phyloP scores from a whole-genome alignment of 2,888 invertebrate species.

The Esperia sulphurella region DNA sequence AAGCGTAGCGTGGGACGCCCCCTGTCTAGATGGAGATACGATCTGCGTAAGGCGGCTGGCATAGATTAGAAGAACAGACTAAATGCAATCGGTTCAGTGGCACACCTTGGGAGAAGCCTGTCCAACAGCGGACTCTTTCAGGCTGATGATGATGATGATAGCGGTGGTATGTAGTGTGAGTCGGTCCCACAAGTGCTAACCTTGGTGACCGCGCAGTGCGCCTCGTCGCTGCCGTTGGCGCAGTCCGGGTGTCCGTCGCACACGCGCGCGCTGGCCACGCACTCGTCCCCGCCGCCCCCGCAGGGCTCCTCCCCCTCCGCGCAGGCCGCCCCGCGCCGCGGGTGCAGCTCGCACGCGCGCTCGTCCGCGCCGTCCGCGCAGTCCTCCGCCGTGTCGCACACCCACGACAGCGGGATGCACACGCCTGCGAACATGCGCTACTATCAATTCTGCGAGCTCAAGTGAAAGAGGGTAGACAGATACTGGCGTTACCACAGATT shows the following conservation, averaged over 20 bases:
- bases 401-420: conserved; percentile 89
- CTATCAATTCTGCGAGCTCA: too few species aligned
- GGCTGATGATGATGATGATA: too few species aligned
- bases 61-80: too few species aligned
- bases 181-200: background rate
- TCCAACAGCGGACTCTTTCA: too few species aligned
- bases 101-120: too few species aligned
- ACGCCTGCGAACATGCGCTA: conserved; percentile 63
- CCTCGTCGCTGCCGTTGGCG: conserved; percentile 86
- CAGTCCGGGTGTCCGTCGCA: conserved; percentile 88
- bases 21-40: too few species aligned
- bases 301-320: conserved; percentile 81
- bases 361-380: conserved; percentile 92
- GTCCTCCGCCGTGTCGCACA: conserved; percentile 89
- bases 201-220: conserved; percentile 34
- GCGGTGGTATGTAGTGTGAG: too few species aligned
- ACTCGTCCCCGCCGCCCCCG: conserved; percentile 79
- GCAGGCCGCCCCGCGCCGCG: conserved; percentile 47
- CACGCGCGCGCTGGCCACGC: conserved; percentile 83
- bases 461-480: too few species aligned
- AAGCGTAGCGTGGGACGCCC: too few species aligned
- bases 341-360: conserved; percentile 35
- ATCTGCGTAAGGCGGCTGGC: too few species aligned
- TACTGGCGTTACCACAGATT: too few species aligned
- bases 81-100: too few species aligned